phyloP scores from a whole-genome alignment of 2,113 vertebrate genomes.

The Megaceryle torquata region DNA sequence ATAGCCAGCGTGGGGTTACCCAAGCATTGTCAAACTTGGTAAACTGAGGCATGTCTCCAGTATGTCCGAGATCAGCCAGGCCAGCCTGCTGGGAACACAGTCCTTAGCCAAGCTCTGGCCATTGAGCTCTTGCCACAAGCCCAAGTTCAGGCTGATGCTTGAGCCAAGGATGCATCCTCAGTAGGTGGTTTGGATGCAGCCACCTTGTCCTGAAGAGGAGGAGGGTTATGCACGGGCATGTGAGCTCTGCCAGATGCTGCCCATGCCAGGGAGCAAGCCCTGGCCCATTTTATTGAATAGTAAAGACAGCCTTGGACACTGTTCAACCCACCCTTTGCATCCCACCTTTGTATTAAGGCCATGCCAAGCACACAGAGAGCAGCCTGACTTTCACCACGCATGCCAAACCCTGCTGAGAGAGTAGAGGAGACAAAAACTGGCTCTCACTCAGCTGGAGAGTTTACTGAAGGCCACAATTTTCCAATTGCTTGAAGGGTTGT shows the following conservation, averaged over 20 bases:
- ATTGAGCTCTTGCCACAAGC: background rate
- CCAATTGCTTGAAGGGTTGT: constrained; percentile 60
- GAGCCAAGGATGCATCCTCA: fast-evolving
- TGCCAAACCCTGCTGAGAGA: background rate
- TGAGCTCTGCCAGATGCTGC: background rate
- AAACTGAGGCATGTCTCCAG: background rate
- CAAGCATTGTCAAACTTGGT: fast-evolving
- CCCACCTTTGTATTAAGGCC: background rate
- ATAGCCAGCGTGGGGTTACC: fast-evolving
- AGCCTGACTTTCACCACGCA: background rate
- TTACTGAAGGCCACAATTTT: constrained; percentile 44
- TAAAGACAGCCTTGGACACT: background rate
- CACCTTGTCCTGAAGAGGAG: background rate
- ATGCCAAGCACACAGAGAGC: background rate
- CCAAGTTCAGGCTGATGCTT: background rate
- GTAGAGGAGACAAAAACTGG: background rate
- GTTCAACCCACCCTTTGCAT: background rate
- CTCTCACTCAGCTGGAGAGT: constrained; percentile 48
- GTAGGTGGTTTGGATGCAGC: background rate
- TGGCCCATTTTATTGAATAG: background rate
- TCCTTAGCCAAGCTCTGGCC: background rate
- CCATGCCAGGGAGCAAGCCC: background rate
- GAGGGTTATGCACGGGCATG: background rate
- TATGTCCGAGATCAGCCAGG: background rate
- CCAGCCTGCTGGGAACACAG: background rate